Conservation (phyloP, 1,140 invertebrate genomes). For the Leptinotarsa lineolata region DNA sequence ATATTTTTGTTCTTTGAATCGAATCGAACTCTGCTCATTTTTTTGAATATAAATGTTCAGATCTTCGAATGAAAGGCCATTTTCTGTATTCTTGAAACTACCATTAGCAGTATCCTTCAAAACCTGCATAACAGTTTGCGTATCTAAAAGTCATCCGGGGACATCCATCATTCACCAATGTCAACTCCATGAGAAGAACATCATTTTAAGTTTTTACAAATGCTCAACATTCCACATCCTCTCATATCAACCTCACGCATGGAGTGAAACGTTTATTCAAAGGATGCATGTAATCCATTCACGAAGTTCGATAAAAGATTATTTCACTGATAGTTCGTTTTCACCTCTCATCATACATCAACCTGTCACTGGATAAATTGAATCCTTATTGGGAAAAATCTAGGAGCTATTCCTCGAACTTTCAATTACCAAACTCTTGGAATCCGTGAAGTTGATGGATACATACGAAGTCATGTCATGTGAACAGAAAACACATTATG, state of each 20-base stretch:
- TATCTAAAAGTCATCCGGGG: no score
- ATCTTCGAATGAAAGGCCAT: no score
- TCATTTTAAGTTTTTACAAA: not conserved
- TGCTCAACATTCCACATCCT: not conserved
- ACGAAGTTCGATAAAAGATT: constrained; percentile 12
- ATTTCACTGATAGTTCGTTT: not conserved
- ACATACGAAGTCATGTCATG: constrained; percentile 5
- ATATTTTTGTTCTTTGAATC: no score
- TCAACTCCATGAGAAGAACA: no score
- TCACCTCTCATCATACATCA: constrained; percentile 15
- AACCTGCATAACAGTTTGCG: no score
- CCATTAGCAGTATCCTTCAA: no score
- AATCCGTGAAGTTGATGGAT: constrained; percentile 13
- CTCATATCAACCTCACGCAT: not conserved
- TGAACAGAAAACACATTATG: constrained; percentile 3
- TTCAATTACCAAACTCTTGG: constrained; percentile 18
- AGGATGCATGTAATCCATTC: not conserved
- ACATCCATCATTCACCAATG: no score
- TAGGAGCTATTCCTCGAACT: constrained; percentile 7
- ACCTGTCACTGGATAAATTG: constrained; percentile 22
- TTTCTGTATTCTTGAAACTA: no score
- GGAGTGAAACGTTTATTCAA: constrained; percentile 1
- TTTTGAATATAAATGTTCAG: no score
- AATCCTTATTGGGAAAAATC: constrained; percentile 16
- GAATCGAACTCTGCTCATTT: no score